Percentiles rank a stretch among this genome's conserved stretches.
These are phyloP conservation scores for Tetanocera ferruginea DNA, from an alignment of 2,888 invertebrate genomes.

Conservation along the genomic window DNA sequence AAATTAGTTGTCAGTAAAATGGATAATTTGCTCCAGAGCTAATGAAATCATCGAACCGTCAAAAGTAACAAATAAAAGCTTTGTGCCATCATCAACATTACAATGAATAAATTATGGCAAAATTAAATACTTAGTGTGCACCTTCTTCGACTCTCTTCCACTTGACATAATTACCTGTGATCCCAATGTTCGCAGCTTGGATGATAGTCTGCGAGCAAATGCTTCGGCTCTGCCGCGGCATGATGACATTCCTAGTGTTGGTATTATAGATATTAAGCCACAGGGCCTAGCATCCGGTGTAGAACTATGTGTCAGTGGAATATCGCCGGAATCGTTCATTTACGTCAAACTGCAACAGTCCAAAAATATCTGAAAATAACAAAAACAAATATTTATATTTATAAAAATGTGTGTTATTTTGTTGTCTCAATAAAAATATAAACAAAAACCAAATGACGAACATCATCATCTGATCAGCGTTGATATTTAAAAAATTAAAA, in stretches of 20 bases:
- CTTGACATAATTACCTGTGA: slow-evolving; percentile 66
- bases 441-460: background rate
- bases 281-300: slow-evolving; percentile 73
- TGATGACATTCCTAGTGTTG: slow-evolving; percentile 78
- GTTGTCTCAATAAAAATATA: background rate
- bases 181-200: slow-evolving; percentile 80
- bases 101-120: too few relatives aligned
- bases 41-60: too few relatives aligned
- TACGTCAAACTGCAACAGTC: slow-evolving; percentile 61
- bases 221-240: slow-evolving; percentile 85
- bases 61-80: too few relatives aligned
- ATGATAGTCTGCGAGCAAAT: slow-evolving; percentile 83
- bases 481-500: background rate
- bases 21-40: too few relatives aligned
- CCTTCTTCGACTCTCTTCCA: too few relatives aligned
- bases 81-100: too few relatives aligned
- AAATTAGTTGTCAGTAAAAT: too few relatives aligned
- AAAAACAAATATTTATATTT: slow-evolving; percentile 40
- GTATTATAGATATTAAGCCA: slow-evolving; percentile 78
- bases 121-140: too few relatives aligned
- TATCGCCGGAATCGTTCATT: slow-evolving; percentile 69
- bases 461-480: background rate
- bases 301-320: slow-evolving; percentile 63
- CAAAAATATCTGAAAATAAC: slow-evolving; percentile 51
- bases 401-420: slow-evolving; percentile 36